phyloP scores from a whole-genome alignment of 2,888 invertebrate genomes.

The Rhamnusium bicolor region DNA sequence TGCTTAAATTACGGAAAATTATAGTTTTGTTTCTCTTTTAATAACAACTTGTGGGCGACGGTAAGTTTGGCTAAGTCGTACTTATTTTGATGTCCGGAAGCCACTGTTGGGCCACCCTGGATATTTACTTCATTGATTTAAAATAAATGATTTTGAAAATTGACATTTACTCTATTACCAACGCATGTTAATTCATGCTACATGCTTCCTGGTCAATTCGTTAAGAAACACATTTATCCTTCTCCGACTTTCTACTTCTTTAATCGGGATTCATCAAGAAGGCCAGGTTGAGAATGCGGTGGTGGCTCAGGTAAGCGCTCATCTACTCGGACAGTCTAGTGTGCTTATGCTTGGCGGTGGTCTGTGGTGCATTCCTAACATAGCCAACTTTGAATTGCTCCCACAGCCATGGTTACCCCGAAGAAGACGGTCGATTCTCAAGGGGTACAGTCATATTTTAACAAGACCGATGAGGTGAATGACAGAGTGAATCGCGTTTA shows the following conservation, averaged over 20 bases:
- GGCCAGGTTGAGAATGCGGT: slow-evolving; percentile 8
- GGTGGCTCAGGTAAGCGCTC: slow-evolving; percentile 18
- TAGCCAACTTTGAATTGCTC: slow-evolving; percentile 54
- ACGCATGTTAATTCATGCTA: too few species aligned
- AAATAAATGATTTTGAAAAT: too few species aligned
- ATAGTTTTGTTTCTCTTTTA: too few species aligned
- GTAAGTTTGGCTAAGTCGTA: too few species aligned
- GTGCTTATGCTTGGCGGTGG: slow-evolving; percentile 54
- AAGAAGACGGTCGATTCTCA: slow-evolving; percentile 30
- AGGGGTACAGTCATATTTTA: slow-evolving; percentile 39
- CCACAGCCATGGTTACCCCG: slow-evolving; percentile 44
- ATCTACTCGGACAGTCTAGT: slow-evolving; percentile 24
- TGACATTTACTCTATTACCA: too few species aligned
- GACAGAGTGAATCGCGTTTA: slow-evolving; percentile 35
- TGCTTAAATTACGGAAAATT: too few species aligned
- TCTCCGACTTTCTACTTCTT: slow-evolving; percentile 26
- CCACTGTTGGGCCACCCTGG: too few species aligned
- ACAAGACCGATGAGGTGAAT: slow-evolving; percentile 13
- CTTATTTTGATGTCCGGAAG: too few species aligned
- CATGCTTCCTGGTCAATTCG: too few species aligned
- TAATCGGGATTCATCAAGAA: slow-evolving; percentile 12
- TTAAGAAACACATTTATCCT: not conserved
- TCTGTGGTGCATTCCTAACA: slow-evolving; percentile 58
- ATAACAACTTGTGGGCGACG: too few species aligned
- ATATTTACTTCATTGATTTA: too few species aligned